Conservation (phyloP, 37 sponge, comb jelly and placozoan genomes). For the Ephydatia muelleri region DNA sequence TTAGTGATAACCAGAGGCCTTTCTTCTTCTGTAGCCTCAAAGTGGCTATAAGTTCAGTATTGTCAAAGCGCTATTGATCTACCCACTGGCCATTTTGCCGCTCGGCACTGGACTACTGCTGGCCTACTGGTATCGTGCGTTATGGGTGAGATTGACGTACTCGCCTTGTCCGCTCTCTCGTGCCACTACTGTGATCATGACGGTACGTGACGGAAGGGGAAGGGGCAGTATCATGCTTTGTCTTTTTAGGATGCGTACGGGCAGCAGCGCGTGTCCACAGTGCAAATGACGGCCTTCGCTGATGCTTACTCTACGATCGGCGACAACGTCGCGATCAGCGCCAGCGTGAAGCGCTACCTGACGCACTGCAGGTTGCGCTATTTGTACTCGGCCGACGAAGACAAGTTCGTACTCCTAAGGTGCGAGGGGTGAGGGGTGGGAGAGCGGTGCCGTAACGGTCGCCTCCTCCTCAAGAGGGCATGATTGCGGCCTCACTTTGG, state of each 20-base stretch:
- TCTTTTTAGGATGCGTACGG: neutral
- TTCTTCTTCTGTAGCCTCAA: neutral
- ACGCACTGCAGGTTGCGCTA: slow-evolving; percentile 4
- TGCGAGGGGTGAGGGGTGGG: neutral
- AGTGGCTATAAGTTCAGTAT: slow-evolving; percentile 13
- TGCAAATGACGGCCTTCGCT: neutral
- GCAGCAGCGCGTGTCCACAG: neutral
- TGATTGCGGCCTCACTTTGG: slow-evolving; percentile 22
- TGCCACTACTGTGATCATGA: slow-evolving; percentile 13
- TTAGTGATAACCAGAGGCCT: neutral
- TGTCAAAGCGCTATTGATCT: neutral
- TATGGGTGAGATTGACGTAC: neutral
- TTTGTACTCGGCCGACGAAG: slow-evolving; percentile 18
- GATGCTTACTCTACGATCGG: neutral
- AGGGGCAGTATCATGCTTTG: neutral
- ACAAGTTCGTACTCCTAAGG: slow-evolving; percentile 27
- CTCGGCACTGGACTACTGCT: slow-evolving; percentile 3
- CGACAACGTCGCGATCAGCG: neutral
- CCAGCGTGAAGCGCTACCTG: neutral
- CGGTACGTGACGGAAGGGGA: neutral
- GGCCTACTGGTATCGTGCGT: slow-evolving; percentile 25
- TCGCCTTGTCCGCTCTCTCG: neutral
- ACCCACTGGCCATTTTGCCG: slow-evolving; percentile 17
- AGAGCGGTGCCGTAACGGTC: neutral
- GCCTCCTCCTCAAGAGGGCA: neutral